Percentiles rank a stretch among this genome's conserved stretches.
Evolutionary conservation across 2,113 vertebrate genomes (phyloP).

Genomic region (Mustelus asterias): DNA sequence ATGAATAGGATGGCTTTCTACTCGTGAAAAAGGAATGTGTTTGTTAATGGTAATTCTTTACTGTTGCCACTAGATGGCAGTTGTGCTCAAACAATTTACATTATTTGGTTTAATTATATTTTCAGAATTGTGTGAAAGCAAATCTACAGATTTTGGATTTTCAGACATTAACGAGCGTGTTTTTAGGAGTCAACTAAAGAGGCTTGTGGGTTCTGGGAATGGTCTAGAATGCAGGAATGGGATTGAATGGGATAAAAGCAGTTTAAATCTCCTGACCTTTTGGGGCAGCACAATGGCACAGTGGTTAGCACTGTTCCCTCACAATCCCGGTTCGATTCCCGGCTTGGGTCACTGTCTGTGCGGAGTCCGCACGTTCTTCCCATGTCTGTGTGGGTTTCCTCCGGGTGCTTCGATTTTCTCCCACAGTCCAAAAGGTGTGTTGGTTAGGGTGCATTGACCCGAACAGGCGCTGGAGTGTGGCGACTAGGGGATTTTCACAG

Average conservation of each 20-base stretch:
- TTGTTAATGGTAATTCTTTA: not conserved
- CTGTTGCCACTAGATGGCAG: constrained; percentile 9
- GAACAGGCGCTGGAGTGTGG: too few species aligned
- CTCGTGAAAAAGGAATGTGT: not conserved
- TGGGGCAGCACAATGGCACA: too few species aligned
- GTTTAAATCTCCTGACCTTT: not conserved
- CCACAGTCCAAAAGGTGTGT: too few species aligned
- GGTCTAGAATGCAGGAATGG: not conserved
- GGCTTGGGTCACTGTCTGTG: too few species aligned
- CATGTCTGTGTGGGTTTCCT: too few species aligned
- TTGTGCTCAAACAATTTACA: not conserved
- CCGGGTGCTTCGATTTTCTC: too few species aligned
- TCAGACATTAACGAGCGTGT: not conserved
- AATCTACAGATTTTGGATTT: not conserved
- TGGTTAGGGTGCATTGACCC: too few species aligned
- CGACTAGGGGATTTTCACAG: too few species aligned
- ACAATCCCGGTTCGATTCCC: too few species aligned
- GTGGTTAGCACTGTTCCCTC: too few species aligned
- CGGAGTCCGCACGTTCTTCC: too few species aligned
- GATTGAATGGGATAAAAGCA: not conserved
- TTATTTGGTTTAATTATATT: not conserved
- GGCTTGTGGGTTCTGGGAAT: not conserved
- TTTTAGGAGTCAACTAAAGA: not conserved
- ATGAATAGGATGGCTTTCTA: not conserved
- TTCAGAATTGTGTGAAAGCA: not conserved